These are phyloP conservation scores for Leptobrachium ailaonicum DNA, from an alignment of 2,113 vertebrate species.

Conservation along the genomic window DNA sequence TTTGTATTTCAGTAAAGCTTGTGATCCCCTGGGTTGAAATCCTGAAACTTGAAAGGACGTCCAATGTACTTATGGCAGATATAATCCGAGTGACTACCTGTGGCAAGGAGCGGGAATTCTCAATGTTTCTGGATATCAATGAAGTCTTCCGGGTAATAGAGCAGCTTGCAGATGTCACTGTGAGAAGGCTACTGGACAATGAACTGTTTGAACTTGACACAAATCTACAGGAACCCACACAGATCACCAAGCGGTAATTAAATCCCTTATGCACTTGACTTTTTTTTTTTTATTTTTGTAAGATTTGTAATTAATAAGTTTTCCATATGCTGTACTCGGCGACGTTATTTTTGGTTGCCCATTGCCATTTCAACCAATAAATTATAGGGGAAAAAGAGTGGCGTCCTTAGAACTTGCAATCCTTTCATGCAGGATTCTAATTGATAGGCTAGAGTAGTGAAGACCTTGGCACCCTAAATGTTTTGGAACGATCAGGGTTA, in stretches of 20 bases:
- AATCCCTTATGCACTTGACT: neutral
- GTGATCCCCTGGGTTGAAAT: constrained; percentile 91
- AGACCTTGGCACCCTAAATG: too few species aligned
- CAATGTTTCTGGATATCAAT: constrained; percentile 87
- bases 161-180: constrained; percentile 89
- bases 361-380: too few species aligned
- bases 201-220: constrained; percentile 87
- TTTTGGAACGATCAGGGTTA: too few species aligned
- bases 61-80: constrained; percentile 84
- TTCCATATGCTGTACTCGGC: too few species aligned
- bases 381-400: too few species aligned
- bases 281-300: neutral
- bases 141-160: constrained; percentile 87
- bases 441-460: too few species aligned
- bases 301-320: too few species aligned
- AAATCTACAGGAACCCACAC: constrained; percentile 81
- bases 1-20: constrained; percentile 80
- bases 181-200: constrained; percentile 89
- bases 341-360: too few species aligned
- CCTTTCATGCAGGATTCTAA: too few species aligned
- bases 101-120: constrained; percentile 87
- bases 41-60: constrained; percentile 85
- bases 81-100: constrained; percentile 80
- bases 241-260: constrained; percentile 86
- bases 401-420: too few species aligned